Evolutionary conservation across 2,888 invertebrate genomes (phyloP).

Genomic region (Hypena proboscidalis): DNA sequence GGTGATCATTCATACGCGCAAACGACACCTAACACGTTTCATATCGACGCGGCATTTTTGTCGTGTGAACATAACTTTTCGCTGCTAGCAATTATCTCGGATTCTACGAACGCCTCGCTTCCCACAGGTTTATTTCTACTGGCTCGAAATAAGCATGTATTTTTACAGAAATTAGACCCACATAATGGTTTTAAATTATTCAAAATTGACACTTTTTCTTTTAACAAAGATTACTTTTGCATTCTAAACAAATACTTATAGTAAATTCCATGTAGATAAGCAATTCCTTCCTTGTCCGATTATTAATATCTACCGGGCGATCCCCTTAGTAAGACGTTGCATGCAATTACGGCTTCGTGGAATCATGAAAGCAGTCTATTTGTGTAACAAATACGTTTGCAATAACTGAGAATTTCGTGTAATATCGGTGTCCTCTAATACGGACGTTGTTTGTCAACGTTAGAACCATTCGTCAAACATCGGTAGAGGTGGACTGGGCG

Average conservation of each 20-base stretch:
- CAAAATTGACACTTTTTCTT: too few relatives aligned
- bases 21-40: conserved; percentile 30
- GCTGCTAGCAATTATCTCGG: conserved; percentile 28
- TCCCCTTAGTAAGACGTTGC: too few relatives aligned
- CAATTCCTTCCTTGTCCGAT: too few relatives aligned
- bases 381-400: conserved; percentile 18
- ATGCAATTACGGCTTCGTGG: conserved; percentile 7
- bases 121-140: conserved; percentile 15
- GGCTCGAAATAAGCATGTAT: too few relatives aligned
- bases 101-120: conserved; percentile 16
- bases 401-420: conserved; percentile 24
- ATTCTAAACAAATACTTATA: too few relatives aligned
- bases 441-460: conserved; percentile 46
- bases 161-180: too few relatives aligned
- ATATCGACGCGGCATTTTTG: conserved; percentile 30
- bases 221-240: too few relatives aligned
- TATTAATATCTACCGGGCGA: too few relatives aligned
- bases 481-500: conserved; percentile 35
- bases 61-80: conserved; percentile 20
- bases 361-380: conserved; percentile 16
- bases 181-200: too few relatives aligned
- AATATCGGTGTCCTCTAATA: conserved; percentile 35
- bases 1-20: conserved; percentile 48
- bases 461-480: conserved; percentile 49
- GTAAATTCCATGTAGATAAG: too few relatives aligned